Conservation (phyloP, 2,113 vertebrate genomes). For the Tragelaphus scriptus region DNA sequence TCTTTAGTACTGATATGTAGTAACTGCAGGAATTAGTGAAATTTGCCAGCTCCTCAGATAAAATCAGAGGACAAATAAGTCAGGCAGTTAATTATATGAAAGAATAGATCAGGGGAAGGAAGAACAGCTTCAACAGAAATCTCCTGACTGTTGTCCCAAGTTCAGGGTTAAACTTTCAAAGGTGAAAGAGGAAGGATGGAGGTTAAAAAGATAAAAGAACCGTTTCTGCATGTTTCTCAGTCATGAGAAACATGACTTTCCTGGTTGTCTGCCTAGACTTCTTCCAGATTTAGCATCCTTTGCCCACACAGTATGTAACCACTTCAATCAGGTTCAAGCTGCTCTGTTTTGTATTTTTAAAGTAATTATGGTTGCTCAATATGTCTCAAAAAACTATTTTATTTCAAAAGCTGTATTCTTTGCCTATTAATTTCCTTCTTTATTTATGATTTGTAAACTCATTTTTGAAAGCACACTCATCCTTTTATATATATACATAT, state of each 20-base stretch:
- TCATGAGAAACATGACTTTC: not conserved
- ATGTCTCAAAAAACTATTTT: constrained; percentile 45
- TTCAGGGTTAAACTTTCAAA: constrained; percentile 36
- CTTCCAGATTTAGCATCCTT: not conserved
- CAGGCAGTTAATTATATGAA: constrained; percentile 60
- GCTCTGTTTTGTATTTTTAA: constrained; percentile 57
- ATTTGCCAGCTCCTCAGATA: constrained; percentile 41
- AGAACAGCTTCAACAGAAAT: constrained; percentile 27
- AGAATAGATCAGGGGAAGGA: constrained; percentile 35
- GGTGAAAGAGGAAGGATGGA: constrained; percentile 29
- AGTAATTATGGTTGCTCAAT: constrained; percentile 30
- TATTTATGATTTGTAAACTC: constrained; percentile 21
- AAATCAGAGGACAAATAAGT: constrained; percentile 69
- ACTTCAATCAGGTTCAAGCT: constrained; percentile 61
- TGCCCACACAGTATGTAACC: not conserved
- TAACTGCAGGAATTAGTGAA: constrained; percentile 63
- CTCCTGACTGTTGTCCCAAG: constrained; percentile 45
- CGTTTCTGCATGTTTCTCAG: not conserved
- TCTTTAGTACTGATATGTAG: constrained; percentile 54
- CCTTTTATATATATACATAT: not conserved
- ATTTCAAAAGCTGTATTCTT: constrained; percentile 39
- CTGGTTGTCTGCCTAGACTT: not conserved
- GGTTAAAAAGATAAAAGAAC: constrained; percentile 7
- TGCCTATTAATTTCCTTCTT: not conserved
- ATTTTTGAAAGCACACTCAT: constrained; percentile 11